phyloP scores from a whole-genome alignment of 2,797 vertebrate species.

The Capromys pilorides region DNA sequence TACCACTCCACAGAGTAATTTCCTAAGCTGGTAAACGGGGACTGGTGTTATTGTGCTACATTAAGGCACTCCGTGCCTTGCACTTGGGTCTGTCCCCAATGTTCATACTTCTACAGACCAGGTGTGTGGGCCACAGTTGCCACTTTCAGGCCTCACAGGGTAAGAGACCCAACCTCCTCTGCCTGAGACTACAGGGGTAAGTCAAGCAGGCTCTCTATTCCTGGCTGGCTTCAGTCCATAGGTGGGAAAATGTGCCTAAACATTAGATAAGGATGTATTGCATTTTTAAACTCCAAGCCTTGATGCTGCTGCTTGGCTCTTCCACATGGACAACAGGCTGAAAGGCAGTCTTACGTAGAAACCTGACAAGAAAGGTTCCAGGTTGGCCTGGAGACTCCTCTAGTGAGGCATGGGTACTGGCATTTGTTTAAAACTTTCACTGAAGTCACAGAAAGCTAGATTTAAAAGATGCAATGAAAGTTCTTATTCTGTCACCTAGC shows the following conservation, averaged over 20 bases:
- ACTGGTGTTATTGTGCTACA: background rate
- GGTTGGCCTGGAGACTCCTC: background rate
- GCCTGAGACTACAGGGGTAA: background rate
- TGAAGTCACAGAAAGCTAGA: background rate
- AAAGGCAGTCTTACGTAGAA: background rate
- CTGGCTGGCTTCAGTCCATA: background rate
- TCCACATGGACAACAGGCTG: background rate
- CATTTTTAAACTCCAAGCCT: background rate
- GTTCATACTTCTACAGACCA: background rate
- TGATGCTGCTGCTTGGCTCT: background rate
- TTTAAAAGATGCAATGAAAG: conserved; percentile 4
- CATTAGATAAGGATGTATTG: background rate
- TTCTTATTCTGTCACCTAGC: background rate
- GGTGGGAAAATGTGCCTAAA: background rate
- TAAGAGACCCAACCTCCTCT: background rate
- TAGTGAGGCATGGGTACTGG: background rate
- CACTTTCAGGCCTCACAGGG: background rate
- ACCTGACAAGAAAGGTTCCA: background rate
- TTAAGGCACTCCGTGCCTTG: background rate
- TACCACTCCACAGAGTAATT: background rate
- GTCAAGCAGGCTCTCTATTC: background rate
- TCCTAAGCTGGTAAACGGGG: background rate
- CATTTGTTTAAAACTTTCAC: background rate
- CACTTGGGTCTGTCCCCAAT: background rate
- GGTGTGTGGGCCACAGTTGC: background rate